Base-by-base conservation (phyloP, 2,797 vertebrate species). In the Myripristis murdjan region DNA sequence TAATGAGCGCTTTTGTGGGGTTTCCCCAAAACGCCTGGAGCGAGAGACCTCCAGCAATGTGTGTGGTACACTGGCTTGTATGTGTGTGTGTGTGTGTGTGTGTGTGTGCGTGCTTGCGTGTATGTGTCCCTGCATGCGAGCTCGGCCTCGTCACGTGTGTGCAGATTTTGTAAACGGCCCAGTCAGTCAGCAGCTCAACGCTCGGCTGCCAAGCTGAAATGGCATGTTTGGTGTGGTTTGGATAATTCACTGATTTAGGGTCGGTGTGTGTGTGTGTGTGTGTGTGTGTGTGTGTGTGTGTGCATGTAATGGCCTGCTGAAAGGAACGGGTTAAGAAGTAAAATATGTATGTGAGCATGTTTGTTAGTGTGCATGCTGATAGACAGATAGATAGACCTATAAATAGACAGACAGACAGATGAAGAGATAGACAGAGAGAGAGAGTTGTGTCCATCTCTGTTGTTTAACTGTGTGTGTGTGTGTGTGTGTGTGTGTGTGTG, bases 191-290 rank as follows among this genome's bases (percentile, higher is more conserved):
- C 64, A 37, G 71, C 64, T 86, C 61, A 73, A 80, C 84, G 77
- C 81, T 79, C 52, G 75, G 79, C 81, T 87, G 81, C 83, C 83
- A 79, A 82, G 62, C 80, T 70, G 70, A 88, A 91, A 88, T 88
- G 73, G 88, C 83, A 89, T 74, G 89, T 73, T 87, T 85, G 67
- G 62, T 68, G 73, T 62, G 59, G 79, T 69, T 84, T 80, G 82
- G 87, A 82, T 86, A 89, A 89, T 85, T 87, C 88, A 63, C 77
- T 87, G 85, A 88, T 89, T 89, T 82, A 70, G 72, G 73, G 80
- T 15, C 20, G 18, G 56, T 15, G 56, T 43, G 55, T 43, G 55
- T 43, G 9, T 41, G 55, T 43, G 55, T 41, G 20, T 58, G 54
- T 56, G 31, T 56, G 54, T 56, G 54, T 23, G 33, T 39, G 31